These are phyloP conservation scores for Athrips mouffetella DNA, from an alignment of 2,888 invertebrate genomes.

Conservation along the genomic window DNA sequence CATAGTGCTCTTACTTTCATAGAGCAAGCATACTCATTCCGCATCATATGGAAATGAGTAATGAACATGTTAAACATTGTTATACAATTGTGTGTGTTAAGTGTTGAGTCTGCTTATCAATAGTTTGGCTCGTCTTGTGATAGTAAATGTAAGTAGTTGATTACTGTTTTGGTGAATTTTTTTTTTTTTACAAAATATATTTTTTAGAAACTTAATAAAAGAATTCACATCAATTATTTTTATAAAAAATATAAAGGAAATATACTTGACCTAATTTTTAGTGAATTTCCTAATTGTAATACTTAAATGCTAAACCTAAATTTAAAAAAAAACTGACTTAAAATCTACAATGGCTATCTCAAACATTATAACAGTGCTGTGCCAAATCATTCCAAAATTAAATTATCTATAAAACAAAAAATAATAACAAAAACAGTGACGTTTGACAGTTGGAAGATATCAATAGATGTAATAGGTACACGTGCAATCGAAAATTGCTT, in stretches of 20 bases:
- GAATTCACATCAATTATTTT: too few relatives aligned
- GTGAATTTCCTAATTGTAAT: too few relatives aligned
- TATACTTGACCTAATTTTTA: too few relatives aligned
- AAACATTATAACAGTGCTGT: too few relatives aligned
- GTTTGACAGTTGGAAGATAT: slow-evolving; percentile 63
- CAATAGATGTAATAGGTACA: slow-evolving; percentile 46
- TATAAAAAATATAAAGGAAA: too few relatives aligned
- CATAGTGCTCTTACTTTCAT: background rate
- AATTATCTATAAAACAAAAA: slow-evolving; percentile 26
- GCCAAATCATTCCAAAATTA: background rate
- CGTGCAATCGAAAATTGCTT: slow-evolving; percentile 51
- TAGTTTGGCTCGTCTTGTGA: background rate
- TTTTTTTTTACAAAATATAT: background rate
- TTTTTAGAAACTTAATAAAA: too few relatives aligned
- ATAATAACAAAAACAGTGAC: slow-evolving; percentile 46
- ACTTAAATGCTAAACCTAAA: too few relatives aligned
- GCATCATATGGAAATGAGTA: too few relatives aligned
- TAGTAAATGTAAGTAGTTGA: background rate
- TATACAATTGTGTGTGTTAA: background rate
- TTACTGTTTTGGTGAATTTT: background rate
- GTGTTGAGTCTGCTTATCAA: background rate
- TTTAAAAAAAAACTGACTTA: too few relatives aligned
- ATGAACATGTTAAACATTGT: background rate
- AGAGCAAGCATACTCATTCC: too few relatives aligned
- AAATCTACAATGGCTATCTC: too few relatives aligned